These are phyloP conservation scores for Pocillopora meandrina DNA, from an alignment of 92 coral and sea anemone species.

Conservation along the genomic window DNA sequence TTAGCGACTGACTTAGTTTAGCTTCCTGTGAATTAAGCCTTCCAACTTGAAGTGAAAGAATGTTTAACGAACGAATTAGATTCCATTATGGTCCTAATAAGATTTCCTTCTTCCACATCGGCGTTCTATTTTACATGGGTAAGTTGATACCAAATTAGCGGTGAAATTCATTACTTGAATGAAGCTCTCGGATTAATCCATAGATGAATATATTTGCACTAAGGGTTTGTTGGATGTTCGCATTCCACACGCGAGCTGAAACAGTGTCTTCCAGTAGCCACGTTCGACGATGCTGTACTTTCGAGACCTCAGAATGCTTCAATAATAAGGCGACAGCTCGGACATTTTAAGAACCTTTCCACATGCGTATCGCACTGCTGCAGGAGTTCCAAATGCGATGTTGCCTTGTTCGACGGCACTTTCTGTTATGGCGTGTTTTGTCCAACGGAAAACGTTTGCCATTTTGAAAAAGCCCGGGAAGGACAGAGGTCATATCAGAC, in stretches of 20 bases:
- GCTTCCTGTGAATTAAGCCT: neutral
- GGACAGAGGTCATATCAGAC: slow-evolving; percentile 50
- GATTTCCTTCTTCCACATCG: neutral
- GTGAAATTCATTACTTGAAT: neutral
- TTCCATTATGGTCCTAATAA: neutral
- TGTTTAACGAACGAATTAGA: neutral
- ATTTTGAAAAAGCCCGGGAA: slow-evolving; percentile 22
- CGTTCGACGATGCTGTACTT: neutral
- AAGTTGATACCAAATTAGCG: neutral
- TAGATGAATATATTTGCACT: neutral
- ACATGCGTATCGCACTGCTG: slow-evolving; percentile 47
- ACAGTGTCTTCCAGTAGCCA: slow-evolving; percentile 26
- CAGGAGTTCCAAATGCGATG: slow-evolving; percentile 30
- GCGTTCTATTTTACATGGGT: slow-evolving; percentile 1
- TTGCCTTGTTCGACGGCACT: slow-evolving; percentile 47
- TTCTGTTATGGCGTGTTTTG: slow-evolving; percentile 52
- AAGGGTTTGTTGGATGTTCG: neutral
- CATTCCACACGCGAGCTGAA: neutral
- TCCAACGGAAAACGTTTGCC: slow-evolving; percentile 34
- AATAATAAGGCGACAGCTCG: slow-evolving; percentile 9
- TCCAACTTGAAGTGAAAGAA: neutral
- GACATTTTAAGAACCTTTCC: slow-evolving; percentile 19
- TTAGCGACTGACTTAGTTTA: slow-evolving; percentile 1
- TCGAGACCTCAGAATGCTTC: neutral
- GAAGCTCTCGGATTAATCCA: neutral